Conservation (phyloP, 2,888 invertebrate genomes). For the Seira ritae region DNA sequence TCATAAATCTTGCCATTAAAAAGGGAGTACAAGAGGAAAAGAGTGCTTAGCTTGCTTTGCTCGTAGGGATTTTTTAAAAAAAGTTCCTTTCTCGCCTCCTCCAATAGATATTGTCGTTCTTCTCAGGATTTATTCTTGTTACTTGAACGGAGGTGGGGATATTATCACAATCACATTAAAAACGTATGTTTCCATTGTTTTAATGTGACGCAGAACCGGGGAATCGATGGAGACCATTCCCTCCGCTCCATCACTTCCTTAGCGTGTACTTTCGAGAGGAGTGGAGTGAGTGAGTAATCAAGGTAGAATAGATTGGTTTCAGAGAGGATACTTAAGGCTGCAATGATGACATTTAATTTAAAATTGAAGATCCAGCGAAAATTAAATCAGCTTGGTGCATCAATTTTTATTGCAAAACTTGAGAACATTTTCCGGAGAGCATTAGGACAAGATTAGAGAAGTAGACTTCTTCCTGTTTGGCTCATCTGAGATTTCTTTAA, state of each 20-base stretch:
- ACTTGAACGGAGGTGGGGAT: neutral
- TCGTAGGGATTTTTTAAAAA: slow-evolving; percentile 41
- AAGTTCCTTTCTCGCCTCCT: neutral
- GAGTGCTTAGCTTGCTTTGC: slow-evolving; percentile 53
- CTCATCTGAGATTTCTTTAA: slow-evolving; percentile 12
- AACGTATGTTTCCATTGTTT: slow-evolving; percentile 1
- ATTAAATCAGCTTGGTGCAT: slow-evolving; percentile 15
- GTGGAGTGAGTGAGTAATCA: neutral
- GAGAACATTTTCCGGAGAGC: neutral
- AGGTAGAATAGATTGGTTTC: neutral
- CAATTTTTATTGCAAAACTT: neutral
- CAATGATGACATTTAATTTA: slow-evolving; percentile 15
- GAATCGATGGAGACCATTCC: neutral
- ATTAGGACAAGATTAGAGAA: neutral
- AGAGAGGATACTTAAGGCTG: neutral
- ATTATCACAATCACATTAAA: slow-evolving; percentile 11
- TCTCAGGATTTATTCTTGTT: slow-evolving; percentile 12
- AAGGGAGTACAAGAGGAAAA: slow-evolving; percentile 28
- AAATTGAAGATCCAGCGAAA: neutral
- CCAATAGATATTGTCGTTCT: slow-evolving; percentile 6
- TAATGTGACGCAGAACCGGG: neutral
- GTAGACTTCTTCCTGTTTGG: neutral
- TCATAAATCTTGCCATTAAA: slow-evolving; percentile 61
- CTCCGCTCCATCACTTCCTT: too few species aligned
- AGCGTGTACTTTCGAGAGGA: too few species aligned